These are phyloP conservation scores for Columba janthina DNA, from an alignment of 2,113 vertebrate species.

Conservation along the genomic window DNA sequence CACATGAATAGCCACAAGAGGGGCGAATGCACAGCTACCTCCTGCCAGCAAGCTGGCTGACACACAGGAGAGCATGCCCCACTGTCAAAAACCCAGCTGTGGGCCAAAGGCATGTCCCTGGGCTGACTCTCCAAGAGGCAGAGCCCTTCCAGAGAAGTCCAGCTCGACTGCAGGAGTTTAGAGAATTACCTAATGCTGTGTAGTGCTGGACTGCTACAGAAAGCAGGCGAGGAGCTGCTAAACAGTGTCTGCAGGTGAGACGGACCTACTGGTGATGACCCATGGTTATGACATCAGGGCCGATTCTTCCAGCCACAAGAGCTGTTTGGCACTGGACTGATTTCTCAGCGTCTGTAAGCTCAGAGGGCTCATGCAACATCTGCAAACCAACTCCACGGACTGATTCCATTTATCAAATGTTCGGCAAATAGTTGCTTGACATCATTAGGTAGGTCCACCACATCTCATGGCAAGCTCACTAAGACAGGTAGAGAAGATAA, in stretches of 20 bases:
- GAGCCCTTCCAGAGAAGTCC: not conserved
- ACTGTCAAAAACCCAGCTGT: not conserved
- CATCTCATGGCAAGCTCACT: not conserved
- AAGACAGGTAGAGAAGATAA: not conserved
- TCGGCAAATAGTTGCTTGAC: not conserved
- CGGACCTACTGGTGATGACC: not conserved
- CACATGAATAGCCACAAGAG: not conserved
- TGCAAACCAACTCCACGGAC: accelerated
- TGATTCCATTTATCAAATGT: not conserved
- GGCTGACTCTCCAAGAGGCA: not conserved
- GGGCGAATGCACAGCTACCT: not conserved
- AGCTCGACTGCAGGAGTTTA: accelerated
- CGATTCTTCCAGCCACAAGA: not conserved
- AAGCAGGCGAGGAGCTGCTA: not conserved
- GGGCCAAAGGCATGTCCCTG: not conserved
- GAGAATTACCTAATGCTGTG: not conserved
- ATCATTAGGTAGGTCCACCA: accelerated
- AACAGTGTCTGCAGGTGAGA: not conserved
- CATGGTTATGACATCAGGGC: not conserved
- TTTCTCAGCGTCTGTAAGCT: not conserved
- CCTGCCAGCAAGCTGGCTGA: not conserved
- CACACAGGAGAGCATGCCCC: not conserved
- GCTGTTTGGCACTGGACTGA: not conserved
- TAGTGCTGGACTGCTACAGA: not conserved
- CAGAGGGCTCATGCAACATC: not conserved